phyloP scores from a whole-genome alignment of 2,797 vertebrate species.

The Syngnathus rostellatus region DNA sequence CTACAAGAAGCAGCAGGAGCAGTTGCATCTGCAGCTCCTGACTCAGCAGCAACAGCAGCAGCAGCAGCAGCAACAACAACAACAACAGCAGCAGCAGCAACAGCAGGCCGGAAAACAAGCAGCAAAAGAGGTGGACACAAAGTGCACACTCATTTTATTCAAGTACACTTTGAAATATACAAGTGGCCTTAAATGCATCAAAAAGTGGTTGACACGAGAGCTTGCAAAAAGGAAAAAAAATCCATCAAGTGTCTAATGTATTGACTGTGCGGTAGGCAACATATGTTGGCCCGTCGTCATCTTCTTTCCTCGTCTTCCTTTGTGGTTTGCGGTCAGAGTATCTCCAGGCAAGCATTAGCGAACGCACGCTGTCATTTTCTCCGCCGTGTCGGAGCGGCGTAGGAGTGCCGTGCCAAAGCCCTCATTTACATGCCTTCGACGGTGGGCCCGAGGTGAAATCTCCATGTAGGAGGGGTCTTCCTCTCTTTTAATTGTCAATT shows the following conservation, averaged over 20 bases:
- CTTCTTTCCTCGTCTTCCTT: slow-evolving; percentile 5
- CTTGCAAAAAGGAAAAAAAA: slow-evolving; percentile 20
- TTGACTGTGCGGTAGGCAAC: slow-evolving; percentile 15
- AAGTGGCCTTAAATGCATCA: slow-evolving; percentile 40
- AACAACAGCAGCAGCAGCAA: slow-evolving; percentile 41
- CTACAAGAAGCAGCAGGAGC: slow-evolving; percentile 99
- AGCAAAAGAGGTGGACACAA: slow-evolving; percentile 85
- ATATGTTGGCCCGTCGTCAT: neutral
- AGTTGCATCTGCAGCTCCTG: slow-evolving; percentile 94
- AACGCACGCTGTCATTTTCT: slow-evolving; percentile 37
- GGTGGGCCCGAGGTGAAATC: slow-evolving; percentile 62
- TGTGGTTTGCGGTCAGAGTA: neutral
- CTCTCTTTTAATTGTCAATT: slow-evolving; percentile 72
- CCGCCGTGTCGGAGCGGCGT: slow-evolving; percentile 4
- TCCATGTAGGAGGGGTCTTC: slow-evolving; percentile 50
- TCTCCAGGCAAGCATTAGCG: slow-evolving; percentile 20
- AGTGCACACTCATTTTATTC: slow-evolving; percentile 42
- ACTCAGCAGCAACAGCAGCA: slow-evolving; percentile 94
- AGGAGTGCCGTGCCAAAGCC: slow-evolving; percentile 38
- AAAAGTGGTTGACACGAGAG: slow-evolving; percentile 37
- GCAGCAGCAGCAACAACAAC: slow-evolving; percentile 91
- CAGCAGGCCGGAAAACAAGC: slow-evolving; percentile 73
- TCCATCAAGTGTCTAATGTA: slow-evolving; percentile 18
- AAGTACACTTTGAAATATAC: slow-evolving; percentile 41
- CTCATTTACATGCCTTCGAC: slow-evolving; percentile 65